A percentile compares a stretch with the other conserved stretches of the same genome.
These are phyloP conservation scores for Aldrovandia affinis DNA, from an alignment of 2,797 vertebrate species.

Conservation along the genomic window DNA sequence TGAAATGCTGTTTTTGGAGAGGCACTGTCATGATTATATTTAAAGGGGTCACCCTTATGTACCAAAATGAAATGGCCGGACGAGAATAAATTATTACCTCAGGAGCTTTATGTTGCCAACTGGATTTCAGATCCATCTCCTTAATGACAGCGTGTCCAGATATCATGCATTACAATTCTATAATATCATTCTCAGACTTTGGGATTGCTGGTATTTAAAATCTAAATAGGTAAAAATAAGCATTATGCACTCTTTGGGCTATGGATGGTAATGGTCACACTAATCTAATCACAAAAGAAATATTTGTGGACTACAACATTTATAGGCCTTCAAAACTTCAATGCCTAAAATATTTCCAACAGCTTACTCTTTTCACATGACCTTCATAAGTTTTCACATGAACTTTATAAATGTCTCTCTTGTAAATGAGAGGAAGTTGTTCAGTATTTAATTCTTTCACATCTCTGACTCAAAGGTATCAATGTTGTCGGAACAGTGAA, in stretches of 20 bases:
- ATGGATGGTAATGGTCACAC: background rate
- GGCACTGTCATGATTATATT: background rate
- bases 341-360: too few species aligned
- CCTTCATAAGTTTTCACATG: too few species aligned
- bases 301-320: background rate
- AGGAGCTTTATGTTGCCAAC: background rate
- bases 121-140: background rate
- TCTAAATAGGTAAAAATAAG: background rate
- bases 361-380: too few species aligned
- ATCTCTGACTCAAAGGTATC: background rate
- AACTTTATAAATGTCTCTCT: background rate
- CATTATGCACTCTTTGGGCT: background rate
- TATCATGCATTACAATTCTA: background rate
- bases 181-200: background rate
- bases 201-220: background rate
- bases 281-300: too few species aligned
- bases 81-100: background rate
- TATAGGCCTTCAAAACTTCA: background rate
- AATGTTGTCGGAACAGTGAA: too few species aligned
- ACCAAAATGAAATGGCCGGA: background rate
- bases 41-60: slow-evolving; percentile 20
- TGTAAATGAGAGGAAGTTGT: background rate
- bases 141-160: background rate
- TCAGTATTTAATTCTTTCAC: too few species aligned
- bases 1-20: background rate